These are phyloP conservation scores for Phataginus tetradactyla DNA, from an alignment of 2,797 vertebrate species.

Conservation along the genomic window DNA sequence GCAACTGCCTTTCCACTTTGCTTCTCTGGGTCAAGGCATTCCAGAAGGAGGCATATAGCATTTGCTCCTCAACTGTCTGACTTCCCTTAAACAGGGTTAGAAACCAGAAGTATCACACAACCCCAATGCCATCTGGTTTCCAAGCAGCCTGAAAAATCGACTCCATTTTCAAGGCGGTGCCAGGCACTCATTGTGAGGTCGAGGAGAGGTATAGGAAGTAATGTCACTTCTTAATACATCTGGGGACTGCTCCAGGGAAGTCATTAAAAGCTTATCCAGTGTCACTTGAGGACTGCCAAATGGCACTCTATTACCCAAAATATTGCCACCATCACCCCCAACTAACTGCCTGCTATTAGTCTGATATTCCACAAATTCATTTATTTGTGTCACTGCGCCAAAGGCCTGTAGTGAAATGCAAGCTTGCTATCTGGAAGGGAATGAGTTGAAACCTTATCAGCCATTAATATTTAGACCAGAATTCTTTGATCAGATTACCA, in stretches of 20 bases:
- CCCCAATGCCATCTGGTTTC: background rate
- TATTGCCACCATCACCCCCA: background rate
- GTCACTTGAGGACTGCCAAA: slow-evolving; percentile 32
- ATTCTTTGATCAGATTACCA: slow-evolving; percentile 40
- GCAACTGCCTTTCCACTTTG: slow-evolving; percentile 49
- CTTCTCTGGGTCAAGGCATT: slow-evolving; percentile 53
- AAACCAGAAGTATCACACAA: background rate
- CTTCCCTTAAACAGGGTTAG: slow-evolving; percentile 35
- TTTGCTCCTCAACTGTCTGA: background rate
- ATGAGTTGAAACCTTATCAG: slow-evolving; percentile 27
- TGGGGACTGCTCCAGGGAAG: background rate
- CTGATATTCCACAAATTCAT: slow-evolving; percentile 21
- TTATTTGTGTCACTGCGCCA: background rate
- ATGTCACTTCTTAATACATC: slow-evolving; percentile 24
- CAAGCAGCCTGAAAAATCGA: background rate
- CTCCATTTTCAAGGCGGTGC: slow-evolving; percentile 20
- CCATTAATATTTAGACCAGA: slow-evolving; percentile 31
- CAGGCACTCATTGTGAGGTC: background rate
- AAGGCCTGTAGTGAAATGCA: slow-evolving; percentile 13
- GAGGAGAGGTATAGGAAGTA: background rate
- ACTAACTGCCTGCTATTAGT: background rate
- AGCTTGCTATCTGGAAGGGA: slow-evolving; percentile 15
- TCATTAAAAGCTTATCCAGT: slow-evolving; percentile 21
- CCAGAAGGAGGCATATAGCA: slow-evolving; percentile 33
- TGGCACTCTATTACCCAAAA: background rate